Evolutionary conservation across 2,888 invertebrate genomes (phyloP), one percentile per base, ranked within the genome.

Genomic region (Drosophila hamatofila): DNA sequence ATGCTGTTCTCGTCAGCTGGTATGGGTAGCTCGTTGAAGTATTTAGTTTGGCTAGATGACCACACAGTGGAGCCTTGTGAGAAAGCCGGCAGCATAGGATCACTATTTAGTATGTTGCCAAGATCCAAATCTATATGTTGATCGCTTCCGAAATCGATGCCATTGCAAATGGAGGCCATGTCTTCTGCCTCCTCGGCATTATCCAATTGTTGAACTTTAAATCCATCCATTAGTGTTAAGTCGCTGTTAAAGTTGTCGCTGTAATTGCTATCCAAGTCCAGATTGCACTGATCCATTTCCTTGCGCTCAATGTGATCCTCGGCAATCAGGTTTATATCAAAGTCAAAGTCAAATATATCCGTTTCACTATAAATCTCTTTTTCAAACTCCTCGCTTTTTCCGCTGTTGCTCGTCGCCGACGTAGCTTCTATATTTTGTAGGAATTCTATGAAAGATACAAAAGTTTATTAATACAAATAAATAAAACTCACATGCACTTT

Each of bases 311-410:
- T 76, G 62, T 55, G 67, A 78, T 83, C 79, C 76, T 81, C 85
- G 78, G 83, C 85, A 88, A 91, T 84, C 90, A 91, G 75, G 79
- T 86, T 89, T 81, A 91, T 91, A 82, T 91, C 91, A 85, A 91
- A 91, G 63, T 91, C 90, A 84, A 90, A 90, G 81, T 89, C 82
- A 75, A 84, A 83, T 82, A 74, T 83, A 80, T 76, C 88, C 81
- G 78, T 81, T 75, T 81, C 78, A 65, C 75, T 86, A 73, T 68
- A 79, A 76, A 72, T 78, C 74, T 78, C 80, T 76, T 78, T 78
- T 78, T 79, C 82, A 83, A 81, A 85, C 78, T 80, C 79, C 70
- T 75, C 80, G 68, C 72, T 75, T 67, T 75, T 77, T 66, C 59
- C 78, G 73, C 55, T 81, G 81, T 63, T 83, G 76, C 75, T 82